Evolutionary conservation across 2,888 invertebrate species (phyloP), one percentile per base, ranked within the genome.

Genomic region (Myopa tessellatipennis): DNA sequence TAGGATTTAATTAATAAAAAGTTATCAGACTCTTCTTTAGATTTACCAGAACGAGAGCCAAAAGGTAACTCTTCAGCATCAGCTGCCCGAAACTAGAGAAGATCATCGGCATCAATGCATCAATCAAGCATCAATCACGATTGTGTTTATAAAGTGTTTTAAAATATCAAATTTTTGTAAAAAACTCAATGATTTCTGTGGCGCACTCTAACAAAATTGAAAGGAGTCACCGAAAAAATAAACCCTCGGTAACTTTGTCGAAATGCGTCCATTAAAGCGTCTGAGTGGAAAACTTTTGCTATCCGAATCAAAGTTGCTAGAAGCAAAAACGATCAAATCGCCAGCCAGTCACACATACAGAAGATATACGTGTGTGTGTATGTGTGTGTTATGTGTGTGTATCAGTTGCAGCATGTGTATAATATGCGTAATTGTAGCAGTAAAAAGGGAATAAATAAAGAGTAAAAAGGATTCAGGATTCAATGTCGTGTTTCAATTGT

Each of bases 251-350:
- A 73, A 73, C 63, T 73, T 61, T 73, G 34, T 50, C 16, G 7
- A 45, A 45, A 72, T 45, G 45, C 14, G 50, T 14, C 73, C 73
- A 73, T 73, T 73, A 73, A 73, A 61, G 73, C 73, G 73, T 73
- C 73, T 73, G 73, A 73, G 50, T 73, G 61, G 60, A 73, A 73
- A 73, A 73, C 45, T 63, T 73, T 73, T 45, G 6, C 58, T 63
- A 14, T 70, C 45, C 50, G 34, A 45, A 61, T 61, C 26, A 18
- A 34, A 76, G 63, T 69, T 77, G 74, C 45, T 45, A 45, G 10
- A 45, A 45, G 45, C 45, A 34, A 71, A 68, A 78, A 76, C 73
- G 76, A 76, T 76, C 73, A 69, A 76, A 69, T 72, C 65, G n/a
- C 76, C 67, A 68, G 38, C 68, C 36, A 38, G 40, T 58, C 38